Base-by-base conservation (phyloP, 2,797 vertebrate species). In the Phylloscopus collybita region DNA sequence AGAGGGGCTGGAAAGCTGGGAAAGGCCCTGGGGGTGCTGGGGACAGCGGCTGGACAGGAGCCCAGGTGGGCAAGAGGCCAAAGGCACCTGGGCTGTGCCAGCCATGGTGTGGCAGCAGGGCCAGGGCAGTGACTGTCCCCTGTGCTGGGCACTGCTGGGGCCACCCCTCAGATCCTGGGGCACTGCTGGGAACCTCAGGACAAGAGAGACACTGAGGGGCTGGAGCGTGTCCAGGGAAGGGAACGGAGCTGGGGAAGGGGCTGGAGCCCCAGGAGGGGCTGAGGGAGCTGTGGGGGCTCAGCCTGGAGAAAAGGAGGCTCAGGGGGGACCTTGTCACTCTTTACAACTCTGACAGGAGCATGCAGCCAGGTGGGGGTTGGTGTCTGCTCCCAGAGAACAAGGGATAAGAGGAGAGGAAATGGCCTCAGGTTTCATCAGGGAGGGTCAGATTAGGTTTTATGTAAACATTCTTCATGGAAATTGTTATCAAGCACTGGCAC, bases 291-390 rank as follows among this genome's bases (percentile, higher is more conserved):
- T 19, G 17, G 17, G 25, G 27, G 2, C 0, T 72, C 0, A 85
- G 12, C 25, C 32, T 70, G 27, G 7, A 81, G 40, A 45, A 78
- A 14, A 51, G 30, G 38, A 61, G 47, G 23, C 8, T 88, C 15
- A 25, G 6, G 36, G 10, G 14, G 36, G 7, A 64, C 45, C 12
- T 67, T 40, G 6, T 29, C 0, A 0, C 40, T 69, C 9, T 59
- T 11, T 10, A 14, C 22, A 64, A 3, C 13, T 69, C 36, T 51
- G 47, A 65, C 30, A 60, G 34, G 38, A 76, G 25, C 8, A 4
- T 7, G 40, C 45, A 50, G 40, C 2, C 3, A 25, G 14, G 18
- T 40, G 1, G 3, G 5, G 5, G 2, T 51, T 0, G 0, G 6
- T 13, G 1, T 71, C 27, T 71, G 40, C 5, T 80, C 32, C 14